A percentile compares a stretch with the other conserved stretches of the same genome.
These are phyloP conservation scores for Standfussiana lucernea DNA, from an alignment of 2,888 invertebrate species.

Conservation along the genomic window DNA sequence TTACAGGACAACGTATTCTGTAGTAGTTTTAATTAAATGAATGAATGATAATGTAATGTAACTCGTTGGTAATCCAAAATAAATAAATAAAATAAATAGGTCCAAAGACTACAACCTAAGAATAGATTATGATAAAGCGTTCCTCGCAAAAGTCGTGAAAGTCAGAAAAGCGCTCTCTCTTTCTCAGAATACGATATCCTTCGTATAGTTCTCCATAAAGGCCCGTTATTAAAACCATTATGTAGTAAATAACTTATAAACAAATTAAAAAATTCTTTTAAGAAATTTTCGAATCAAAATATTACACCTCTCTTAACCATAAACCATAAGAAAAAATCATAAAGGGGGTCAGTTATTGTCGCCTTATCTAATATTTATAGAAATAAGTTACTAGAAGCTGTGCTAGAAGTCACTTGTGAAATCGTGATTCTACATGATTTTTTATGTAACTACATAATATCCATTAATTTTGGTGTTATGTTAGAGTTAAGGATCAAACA, in stretches of 20 bases:
- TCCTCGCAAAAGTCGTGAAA: constrained; percentile 51
- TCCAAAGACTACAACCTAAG: too few species aligned
- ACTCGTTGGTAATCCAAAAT: too few species aligned
- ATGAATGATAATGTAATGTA: too few species aligned
- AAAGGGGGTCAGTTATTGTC: constrained; percentile 78
- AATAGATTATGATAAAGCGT: constrained; percentile 35
- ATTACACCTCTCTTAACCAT: constrained; percentile 23
- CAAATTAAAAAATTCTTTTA: constrained; percentile 62
- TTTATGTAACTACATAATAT: neutral
- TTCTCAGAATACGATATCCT: constrained; percentile 56
- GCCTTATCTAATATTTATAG: constrained; percentile 59
- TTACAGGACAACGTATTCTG: too few species aligned
- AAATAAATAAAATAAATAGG: too few species aligned
- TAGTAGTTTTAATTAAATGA: too few species aligned
- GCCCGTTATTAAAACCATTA: constrained; percentile 43
- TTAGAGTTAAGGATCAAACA: constrained; percentile 11
- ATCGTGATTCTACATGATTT: neutral
- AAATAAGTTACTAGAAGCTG: neutral
- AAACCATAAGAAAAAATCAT: constrained; percentile 65
- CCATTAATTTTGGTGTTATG: neutral
- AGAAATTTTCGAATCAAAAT: constrained; percentile 70
- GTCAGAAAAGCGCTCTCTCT: constrained; percentile 64
- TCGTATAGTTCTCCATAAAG: constrained; percentile 45
- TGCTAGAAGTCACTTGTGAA: too few species aligned
- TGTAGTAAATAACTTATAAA: constrained; percentile 41